Base-by-base conservation (phyloP, 2,797 vertebrate species). In the Melopsittacus undulatus region DNA sequence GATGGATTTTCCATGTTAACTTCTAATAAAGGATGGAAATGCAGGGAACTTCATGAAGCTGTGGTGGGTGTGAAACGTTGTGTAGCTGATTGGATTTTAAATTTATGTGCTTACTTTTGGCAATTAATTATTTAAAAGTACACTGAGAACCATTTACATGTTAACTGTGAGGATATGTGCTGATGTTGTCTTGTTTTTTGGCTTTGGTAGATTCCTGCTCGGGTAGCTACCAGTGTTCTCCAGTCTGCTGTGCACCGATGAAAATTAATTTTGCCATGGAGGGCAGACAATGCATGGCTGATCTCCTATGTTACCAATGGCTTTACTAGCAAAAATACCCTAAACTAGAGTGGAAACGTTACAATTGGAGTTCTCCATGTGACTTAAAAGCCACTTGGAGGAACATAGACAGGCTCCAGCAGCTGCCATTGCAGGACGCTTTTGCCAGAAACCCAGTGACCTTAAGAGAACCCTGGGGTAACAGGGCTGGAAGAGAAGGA, bases 201-300 rank as follows among this genome's bases (percentile, higher is more conserved):
- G 96, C 97, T 98, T 98, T 93, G 98, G 96, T 98, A 99, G 99
- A 99, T 99, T 97, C 98, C 99, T 97, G 98, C 99, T 97, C 98
- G 99, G 95, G 98, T 99, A 97, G 98, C 99, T 96, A 98, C 99
- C 97, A 97, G 98, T 95, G 98, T 98, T 97, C 98, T 98, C 97
- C 98, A 98, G 98, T 98, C 98, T 97, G 97, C 98, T 90, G 99
- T 99, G 95, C 99, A 99, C 92, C 99, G 99, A 98, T 99, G 99
- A 99, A 98, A 97, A 96, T 96, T 95, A 92, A 91, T 83, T 97
- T 97, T 98, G 98, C 97, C 95, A 51, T 97, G 98, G 98, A 98
- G 98, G 97, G 98, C 97, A 98, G 98, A 97, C 98, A 98, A 98
- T 98, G 97, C 98, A 98, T 97, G 98, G 98, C 98, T 97, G 98